Base-by-base conservation (phyloP, 37 sponge, comb jelly and placozoan species). In the Lycopodina hypogea region DNA sequence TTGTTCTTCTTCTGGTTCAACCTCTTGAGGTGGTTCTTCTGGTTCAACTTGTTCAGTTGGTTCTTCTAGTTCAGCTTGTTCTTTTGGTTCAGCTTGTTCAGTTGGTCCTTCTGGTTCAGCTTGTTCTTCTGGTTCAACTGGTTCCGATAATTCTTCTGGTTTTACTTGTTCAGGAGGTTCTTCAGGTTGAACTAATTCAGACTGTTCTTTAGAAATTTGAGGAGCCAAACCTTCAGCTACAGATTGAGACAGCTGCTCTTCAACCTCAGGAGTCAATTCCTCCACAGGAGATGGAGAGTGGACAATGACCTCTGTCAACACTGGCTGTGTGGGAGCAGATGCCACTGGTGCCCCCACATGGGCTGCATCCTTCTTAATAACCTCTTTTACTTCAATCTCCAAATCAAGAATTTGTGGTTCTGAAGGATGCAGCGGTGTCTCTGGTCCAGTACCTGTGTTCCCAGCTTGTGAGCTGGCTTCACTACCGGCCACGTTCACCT, bases 21-120 rank as follows among this genome's bases (percentile, higher is more conserved):
- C 14, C 4, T 4, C 8, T 17, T 26, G 35, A 32, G 60, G 35
- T 4, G 48, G 33, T 53, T 23, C 35, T 53, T n/a, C 56, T 18
- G 55, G 74, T 51, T 73, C 35, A 17, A 36, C 8, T 23, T 73
- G 60, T n/a, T 37, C 45, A 14, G 3, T 3, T 60, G 61, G 22
- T 76, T 60, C 62, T 45, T 45, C 48, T 45, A 45, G 9, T 45
- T 45, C 48, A 45, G 48, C 4, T 19, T 45, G 57, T 56, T 74
- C 57, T 74, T 56, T 57, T 56, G 57, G 3, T 76, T 36, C 33
- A 34, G 1, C 56, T 19, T 24, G 23, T 29, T 52, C 57, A 22
- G 28, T 3, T 40, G 45, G 7, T 24, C 53, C 36, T 52, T 52
- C 80, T 69, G 69, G 80, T 67, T 45, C 53, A 64, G 66, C 35